Evolutionary conservation across 2,797 vertebrate species (phyloP), one percentile per base, ranked within the genome.

Genomic region (Euthynnus affinis): DNA sequence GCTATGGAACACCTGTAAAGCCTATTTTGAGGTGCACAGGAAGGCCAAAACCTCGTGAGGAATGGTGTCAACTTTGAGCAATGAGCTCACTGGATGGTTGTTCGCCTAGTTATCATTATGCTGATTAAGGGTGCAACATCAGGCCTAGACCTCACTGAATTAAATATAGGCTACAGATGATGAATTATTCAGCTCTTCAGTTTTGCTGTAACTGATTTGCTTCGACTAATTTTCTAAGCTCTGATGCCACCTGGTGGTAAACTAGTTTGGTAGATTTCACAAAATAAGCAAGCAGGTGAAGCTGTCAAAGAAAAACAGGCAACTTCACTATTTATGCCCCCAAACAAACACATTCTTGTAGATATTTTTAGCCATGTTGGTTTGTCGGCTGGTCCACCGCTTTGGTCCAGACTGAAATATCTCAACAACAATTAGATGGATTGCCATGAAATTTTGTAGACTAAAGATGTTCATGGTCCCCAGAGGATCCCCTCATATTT

Each of bases 221-320:
- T 40, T 27, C 22, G 18, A 42, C 12, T n/a, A 0, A 8, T 60
- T 58, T 32, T 59, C 29, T 66, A 9, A 64, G 5, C 66, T 87
- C 40, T 90, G 46, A 56, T 48, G 83, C 91, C 92, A 85, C 85
- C 91, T 91, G 67, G 74, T 89, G 92, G 87, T 44, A 4, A 67
- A 40, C 3, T 0, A 1, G 4, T 64, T 55, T 6, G 5, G 3
- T 55, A 5, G 6, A 0, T 67, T 71, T 64, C 25, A 34, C 10
- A 0, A 65, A 71, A 6, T 14, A 37, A 59, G 0, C 4, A 37
- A 46, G 4, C 10, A 18, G 46, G 4, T 48, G 3, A 55, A 81
- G 4, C 29, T 60, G 17, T 20, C 3, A 59, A 25, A 3, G 58
- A 27, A 23, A 42, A 72, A 34, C 0, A 7, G 40, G 1, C 5